These are phyloP conservation scores for Dromiciops gliroides DNA, from an alignment of 2,113 vertebrate species.

Conservation along the genomic window DNA sequence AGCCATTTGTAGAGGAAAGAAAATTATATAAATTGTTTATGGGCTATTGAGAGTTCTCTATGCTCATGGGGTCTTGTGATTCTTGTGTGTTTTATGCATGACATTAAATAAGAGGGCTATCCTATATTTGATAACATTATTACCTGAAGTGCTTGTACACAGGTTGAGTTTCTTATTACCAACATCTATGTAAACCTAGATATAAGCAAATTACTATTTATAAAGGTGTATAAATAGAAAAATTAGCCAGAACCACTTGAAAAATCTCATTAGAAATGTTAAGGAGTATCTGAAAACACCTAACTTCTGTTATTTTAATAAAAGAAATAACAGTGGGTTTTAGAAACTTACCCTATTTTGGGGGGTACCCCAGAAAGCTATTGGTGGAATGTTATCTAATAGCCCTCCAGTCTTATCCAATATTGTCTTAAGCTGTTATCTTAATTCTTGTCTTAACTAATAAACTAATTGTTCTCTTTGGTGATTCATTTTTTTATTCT, in stretches of 20 bases:
- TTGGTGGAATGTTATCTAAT: not conserved
- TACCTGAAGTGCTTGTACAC: not conserved
- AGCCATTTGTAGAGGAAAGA: too few species aligned
- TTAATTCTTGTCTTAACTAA: not conserved
- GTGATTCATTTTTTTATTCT: too few species aligned
- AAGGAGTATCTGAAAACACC: not conserved
- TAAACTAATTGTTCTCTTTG: not conserved
- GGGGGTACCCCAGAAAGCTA: not conserved
- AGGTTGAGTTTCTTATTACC: not conserved
- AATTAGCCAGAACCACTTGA: not conserved
- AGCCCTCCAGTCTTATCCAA: not conserved
- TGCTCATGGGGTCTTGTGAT: too few species aligned
- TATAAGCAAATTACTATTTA: not conserved
- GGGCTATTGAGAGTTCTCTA: too few species aligned
- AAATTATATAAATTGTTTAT: too few species aligned
- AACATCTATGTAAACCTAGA: not conserved
- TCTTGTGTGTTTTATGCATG: too few species aligned
- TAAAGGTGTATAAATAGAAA: not conserved
- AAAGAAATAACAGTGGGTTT: not conserved
- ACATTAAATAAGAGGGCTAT: too few species aligned
- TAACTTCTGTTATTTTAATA: not conserved
- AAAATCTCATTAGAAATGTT: not conserved
- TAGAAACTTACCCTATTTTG: not conserved
- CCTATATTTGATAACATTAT: too few species aligned
- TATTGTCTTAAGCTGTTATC: not conserved